These are phyloP conservation scores for Papilio helenus DNA, from an alignment of 1,140 invertebrate genomes.

Conservation along the genomic window DNA sequence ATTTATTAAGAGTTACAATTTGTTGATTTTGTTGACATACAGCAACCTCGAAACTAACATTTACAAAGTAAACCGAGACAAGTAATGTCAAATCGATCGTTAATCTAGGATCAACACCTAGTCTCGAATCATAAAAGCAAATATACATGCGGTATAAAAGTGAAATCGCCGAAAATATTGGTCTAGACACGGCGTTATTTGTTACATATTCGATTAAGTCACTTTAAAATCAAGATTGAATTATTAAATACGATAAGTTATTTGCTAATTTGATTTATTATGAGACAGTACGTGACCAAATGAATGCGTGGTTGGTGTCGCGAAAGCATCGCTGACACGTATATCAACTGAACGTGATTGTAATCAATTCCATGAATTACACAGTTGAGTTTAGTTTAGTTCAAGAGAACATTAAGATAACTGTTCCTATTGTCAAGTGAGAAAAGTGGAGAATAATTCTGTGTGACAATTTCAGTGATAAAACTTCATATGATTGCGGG, in stretches of 20 bases:
- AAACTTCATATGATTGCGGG: background rate
- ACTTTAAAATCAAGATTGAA: constrained; percentile 1
- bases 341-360: constrained; percentile 46
- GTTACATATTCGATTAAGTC: constrained; percentile 23
- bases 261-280: constrained; percentile 21
- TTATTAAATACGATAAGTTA: constrained; percentile 10
- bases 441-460: background rate
- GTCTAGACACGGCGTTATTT: background rate
- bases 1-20: background rate
- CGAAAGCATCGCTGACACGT: constrained; percentile 44
- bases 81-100: constrained; percentile 4
- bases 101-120: constrained; percentile 2
- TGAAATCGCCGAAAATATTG: background rate
- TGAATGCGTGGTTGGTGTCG: constrained; percentile 24
- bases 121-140: constrained; percentile 16
- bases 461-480: constrained; percentile 8
- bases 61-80: background rate
- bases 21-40: constrained; percentile 3
- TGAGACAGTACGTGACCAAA: constrained; percentile 46
- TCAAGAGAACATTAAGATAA: background rate
- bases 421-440: background rate
- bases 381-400: background rate
- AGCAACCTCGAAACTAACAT: background rate
- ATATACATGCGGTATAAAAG: background rate
- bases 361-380: constrained; percentile 28